Evolutionary conservation across 2,113 vertebrate genomes (phyloP).

Genomic region (Forbesichthys papilliferus): DNA sequence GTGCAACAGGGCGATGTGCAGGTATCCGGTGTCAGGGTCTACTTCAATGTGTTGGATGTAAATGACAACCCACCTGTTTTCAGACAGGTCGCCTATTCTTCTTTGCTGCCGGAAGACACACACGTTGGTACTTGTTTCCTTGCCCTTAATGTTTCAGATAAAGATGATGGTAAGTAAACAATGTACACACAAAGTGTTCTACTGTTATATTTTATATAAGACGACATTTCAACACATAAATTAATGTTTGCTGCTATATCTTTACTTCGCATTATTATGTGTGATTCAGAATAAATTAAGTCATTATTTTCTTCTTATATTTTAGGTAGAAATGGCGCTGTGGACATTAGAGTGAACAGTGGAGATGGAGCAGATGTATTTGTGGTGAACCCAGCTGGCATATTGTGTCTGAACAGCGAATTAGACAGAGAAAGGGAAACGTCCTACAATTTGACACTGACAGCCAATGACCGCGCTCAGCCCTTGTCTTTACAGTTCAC

Average conservation of each 20-base stretch:
- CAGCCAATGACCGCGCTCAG: slow-evolving; percentile 60
- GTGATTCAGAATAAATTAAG: too few species aligned
- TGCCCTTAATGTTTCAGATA: slow-evolving; percentile 70
- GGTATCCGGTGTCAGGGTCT: slow-evolving; percentile 70
- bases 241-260: too few species aligned
- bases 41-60: slow-evolving; percentile 76
- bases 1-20: slow-evolving; percentile 48
- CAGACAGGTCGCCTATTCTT: slow-evolving; percentile 47
- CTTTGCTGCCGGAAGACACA: slow-evolving; percentile 62
- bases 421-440: slow-evolving; percentile 70
- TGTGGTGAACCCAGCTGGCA: slow-evolving; percentile 47
- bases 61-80: slow-evolving; percentile 78
- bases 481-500: slow-evolving; percentile 57
- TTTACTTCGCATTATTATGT: too few species aligned
- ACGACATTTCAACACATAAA: too few species aligned
- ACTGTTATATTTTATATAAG: too few species aligned
- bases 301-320: slow-evolving; percentile 20
- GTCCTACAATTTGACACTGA: slow-evolving; percentile 68
- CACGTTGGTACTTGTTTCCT: slow-evolving; percentile 67
- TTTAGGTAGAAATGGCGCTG: slow-evolving; percentile 63
- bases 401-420: slow-evolving; percentile 61
- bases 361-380: slow-evolving; percentile 65
- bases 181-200: background rate
- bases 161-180: slow-evolving; percentile 70
- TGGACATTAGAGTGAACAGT: slow-evolving; percentile 54